These are phyloP conservation scores for Maylandia zebra DNA, from an alignment of 2,113 vertebrate genomes.

Conservation along the genomic window DNA sequence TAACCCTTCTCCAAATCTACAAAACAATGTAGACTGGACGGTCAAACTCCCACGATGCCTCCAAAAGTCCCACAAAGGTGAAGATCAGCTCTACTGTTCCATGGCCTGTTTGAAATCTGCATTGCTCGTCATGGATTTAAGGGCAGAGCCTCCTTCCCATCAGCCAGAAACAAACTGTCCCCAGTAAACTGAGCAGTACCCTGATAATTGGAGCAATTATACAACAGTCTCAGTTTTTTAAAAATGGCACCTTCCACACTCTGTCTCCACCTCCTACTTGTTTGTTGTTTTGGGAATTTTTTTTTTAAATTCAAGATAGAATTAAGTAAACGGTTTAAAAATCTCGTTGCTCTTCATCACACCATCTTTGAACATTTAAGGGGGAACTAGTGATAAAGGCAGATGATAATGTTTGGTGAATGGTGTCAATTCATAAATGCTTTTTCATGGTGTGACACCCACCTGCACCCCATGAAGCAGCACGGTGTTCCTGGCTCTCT, in stretches of 20 bases:
- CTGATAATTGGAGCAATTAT: not conserved
- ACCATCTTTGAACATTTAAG: not conserved
- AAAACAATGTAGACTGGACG: fast-evolving
- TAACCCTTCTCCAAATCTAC: fast-evolving
- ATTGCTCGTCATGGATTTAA: fast-evolving
- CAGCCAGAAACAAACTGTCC: not conserved
- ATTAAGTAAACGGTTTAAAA: not conserved
- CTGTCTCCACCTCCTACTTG: fast-evolving
- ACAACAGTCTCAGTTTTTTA: not conserved
- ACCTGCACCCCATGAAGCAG: conserved; percentile 67
- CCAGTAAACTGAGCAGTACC: not conserved
- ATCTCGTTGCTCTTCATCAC: not conserved
- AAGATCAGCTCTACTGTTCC: fast-evolving
- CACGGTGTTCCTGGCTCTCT: conserved; percentile 69
- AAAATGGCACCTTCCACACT: not conserved
- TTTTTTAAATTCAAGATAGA: not conserved
- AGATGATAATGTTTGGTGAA: not conserved
- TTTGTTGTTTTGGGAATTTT: fast-evolving
- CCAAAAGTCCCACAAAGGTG: fast-evolving
- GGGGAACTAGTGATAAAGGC: not conserved
- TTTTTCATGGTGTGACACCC: not conserved
- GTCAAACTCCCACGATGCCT: not conserved
- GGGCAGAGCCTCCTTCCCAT: fast-evolving
- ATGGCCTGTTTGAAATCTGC: fast-evolving
- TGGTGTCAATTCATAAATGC: not conserved